These are phyloP conservation scores for Cryptops parisi DNA, from an alignment of 2,888 invertebrate genomes.

Conservation along the genomic window DNA sequence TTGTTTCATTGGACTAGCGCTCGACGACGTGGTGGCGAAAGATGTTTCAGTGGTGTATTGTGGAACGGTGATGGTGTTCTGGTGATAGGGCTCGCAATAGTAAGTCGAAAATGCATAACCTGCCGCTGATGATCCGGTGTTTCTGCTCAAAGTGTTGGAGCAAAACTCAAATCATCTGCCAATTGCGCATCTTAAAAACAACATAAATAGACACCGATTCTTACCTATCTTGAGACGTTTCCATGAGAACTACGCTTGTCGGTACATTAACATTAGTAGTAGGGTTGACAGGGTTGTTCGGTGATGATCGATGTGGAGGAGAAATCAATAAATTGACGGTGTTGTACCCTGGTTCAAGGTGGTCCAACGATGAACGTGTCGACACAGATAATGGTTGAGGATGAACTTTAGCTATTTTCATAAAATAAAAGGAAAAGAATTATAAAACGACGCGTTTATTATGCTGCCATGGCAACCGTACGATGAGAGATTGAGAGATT, in stretches of 20 bases:
- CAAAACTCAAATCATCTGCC: background rate
- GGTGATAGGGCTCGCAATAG: constrained; percentile 11
- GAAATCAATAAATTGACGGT: constrained; percentile 12
- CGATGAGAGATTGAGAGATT: background rate
- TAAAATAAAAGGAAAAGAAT: background rate
- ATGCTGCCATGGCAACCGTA: background rate
- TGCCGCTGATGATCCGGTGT: background rate
- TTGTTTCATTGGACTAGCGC: no score
- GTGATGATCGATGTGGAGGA: constrained; percentile 23
- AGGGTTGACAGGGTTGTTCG: constrained; percentile 24
- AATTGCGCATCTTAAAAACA: no score
- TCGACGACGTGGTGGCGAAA: no score
- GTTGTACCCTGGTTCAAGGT: background rate
- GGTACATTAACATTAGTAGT: constrained; percentile 18
- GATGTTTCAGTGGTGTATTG: no score
- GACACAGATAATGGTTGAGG: constrained; percentile 16
- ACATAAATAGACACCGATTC: background rate
- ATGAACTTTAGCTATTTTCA: constrained; percentile 17
- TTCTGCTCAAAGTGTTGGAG: no score
- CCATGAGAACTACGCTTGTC: constrained; percentile 20
- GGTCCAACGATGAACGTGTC: constrained; percentile 1
- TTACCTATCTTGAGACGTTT: background rate
- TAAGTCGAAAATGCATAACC: constrained; percentile 10
- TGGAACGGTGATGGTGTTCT: constrained; percentile 11
- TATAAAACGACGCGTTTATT: background rate